These are phyloP conservation scores for Pentalonia nigronervosa DNA, from an alignment of 1,140 invertebrate genomes.

Conservation along the genomic window DNA sequence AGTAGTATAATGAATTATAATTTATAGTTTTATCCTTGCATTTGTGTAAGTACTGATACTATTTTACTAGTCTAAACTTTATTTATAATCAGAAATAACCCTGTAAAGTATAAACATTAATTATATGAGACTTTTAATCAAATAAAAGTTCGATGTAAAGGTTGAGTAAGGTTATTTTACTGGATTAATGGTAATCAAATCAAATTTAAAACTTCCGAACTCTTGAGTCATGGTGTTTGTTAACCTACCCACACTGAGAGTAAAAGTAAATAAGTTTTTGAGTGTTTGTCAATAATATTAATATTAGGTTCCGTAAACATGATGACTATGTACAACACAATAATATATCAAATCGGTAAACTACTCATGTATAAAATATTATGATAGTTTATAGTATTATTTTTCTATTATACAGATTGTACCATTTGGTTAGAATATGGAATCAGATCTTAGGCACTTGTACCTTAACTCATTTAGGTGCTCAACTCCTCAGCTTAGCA, in stretches of 20 bases:
- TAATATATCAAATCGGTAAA: neutral
- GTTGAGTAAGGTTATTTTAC: slow-evolving; percentile 5
- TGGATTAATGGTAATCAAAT: neutral
- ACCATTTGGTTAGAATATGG: too few relatives aligned
- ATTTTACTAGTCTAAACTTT: neutral
- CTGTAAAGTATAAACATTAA: neutral
- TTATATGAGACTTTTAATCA: slow-evolving; percentile 15
- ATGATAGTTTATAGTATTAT: neutral
- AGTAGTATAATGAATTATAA: neutral
- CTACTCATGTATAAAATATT: neutral
- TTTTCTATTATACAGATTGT: neutral
- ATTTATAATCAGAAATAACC: neutral
- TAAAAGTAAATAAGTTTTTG: slow-evolving; percentile 5
- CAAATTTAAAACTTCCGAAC: slow-evolving; percentile 15
- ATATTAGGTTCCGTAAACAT: neutral
- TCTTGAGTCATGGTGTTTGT: neutral
- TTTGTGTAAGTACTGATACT: neutral
- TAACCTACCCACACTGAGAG: neutral
- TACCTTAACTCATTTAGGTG: neutral
- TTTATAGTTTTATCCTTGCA: neutral
- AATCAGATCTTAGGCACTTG: neutral
- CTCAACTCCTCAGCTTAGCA: neutral
- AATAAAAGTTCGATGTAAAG: neutral
- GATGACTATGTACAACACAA: neutral
- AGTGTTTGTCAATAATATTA: slow-evolving; percentile 9